A percentile compares a stretch with the other conserved stretches of the same genome.
phyloP scores from a whole-genome alignment of 2,888 invertebrate species.

The Hecatera dysodea region DNA sequence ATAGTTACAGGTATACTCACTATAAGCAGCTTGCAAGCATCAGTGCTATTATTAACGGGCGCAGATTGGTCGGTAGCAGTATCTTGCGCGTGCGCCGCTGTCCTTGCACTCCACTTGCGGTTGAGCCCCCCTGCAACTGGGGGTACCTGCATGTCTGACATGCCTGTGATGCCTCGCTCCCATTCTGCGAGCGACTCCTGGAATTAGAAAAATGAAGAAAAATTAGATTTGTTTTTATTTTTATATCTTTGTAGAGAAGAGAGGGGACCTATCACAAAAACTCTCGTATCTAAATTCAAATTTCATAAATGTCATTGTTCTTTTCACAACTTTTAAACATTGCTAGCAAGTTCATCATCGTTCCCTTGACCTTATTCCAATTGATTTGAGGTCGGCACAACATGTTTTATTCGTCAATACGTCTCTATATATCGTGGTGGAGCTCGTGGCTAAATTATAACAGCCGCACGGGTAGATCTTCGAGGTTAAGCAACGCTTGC shows the following conservation, averaged over 20 bases:
- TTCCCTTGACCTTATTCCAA: background rate
- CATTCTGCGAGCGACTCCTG: constrained; percentile 86
- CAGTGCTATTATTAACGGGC: constrained; percentile 80
- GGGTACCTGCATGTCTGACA: constrained; percentile 72
- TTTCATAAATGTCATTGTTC: no score
- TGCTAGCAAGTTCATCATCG: background rate
- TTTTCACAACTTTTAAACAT: background rate
- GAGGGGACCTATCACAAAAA: no score
- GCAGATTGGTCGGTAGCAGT: constrained; percentile 80
- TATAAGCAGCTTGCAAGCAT: constrained; percentile 85
- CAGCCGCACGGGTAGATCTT: no score
- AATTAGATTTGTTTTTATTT: background rate
- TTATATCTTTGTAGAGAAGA: no score
- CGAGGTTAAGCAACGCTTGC: no score
- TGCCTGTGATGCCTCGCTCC: constrained; percentile 79
- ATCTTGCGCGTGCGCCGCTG: constrained; percentile 82
- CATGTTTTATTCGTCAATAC: background rate
- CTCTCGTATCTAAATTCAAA: no score
- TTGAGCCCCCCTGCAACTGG: constrained; percentile 73
- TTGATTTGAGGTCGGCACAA: background rate
- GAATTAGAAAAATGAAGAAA: constrained; percentile 52
- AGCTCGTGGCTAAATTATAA: no score
- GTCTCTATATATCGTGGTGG: no score
- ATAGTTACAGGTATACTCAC: constrained; percentile 72
- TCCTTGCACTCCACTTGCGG: constrained; percentile 85